Percentiles rank a stretch among this genome's conserved stretches.
These are phyloP conservation scores for Tipula confusa DNA, from an alignment of 2,888 invertebrate genomes.

Conservation along the genomic window DNA sequence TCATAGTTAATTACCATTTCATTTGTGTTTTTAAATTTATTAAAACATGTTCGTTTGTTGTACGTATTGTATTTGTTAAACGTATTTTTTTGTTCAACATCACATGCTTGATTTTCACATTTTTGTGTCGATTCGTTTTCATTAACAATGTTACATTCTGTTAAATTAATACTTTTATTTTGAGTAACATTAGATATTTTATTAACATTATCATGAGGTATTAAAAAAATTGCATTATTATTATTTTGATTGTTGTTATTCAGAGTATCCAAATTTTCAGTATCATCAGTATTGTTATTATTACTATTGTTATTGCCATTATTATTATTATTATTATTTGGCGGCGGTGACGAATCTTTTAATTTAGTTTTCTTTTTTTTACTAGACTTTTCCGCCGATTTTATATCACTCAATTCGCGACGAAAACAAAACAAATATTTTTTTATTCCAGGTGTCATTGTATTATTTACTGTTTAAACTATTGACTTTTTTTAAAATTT, in stretches of 20 bases:
- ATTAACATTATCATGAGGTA: background rate
- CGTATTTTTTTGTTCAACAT: background rate
- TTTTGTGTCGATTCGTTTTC: background rate
- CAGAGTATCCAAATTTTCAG: background rate
- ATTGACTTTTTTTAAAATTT: background rate
- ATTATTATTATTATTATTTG: background rate
- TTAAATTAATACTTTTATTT: background rate
- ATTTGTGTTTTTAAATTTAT: background rate
- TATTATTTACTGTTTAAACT: background rate
- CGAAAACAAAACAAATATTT: conserved; percentile 39
- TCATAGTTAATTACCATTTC: background rate
- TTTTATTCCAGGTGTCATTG: conserved; percentile 36
- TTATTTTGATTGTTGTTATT: background rate
- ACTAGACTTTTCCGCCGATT: background rate
- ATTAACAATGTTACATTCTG: background rate
- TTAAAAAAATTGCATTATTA: background rate
- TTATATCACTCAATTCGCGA: conserved; percentile 38
- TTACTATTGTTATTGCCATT: background rate
- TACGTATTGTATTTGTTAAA: background rate
- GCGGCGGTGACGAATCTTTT: background rate
- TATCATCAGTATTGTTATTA: background rate
- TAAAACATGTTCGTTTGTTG: background rate
- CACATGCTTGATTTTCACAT: background rate
- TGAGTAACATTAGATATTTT: background rate
- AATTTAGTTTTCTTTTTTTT: background rate